phyloP scores from a whole-genome alignment of 2,888 invertebrate genomes.

The Aleiodes testaceus region DNA sequence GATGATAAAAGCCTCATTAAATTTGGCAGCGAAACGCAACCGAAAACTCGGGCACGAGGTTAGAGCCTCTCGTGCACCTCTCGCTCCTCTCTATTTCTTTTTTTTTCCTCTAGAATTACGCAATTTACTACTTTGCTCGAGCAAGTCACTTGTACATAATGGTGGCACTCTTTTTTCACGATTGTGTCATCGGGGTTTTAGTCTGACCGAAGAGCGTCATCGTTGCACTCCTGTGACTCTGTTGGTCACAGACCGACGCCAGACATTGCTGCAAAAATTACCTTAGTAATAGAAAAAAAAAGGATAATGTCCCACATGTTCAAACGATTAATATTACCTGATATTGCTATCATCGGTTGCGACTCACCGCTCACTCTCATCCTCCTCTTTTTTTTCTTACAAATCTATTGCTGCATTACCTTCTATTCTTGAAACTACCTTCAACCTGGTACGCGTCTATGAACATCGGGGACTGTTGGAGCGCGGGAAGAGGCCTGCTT shows the following conservation, averaged over 20 bases:
- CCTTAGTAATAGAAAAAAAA: not conserved
- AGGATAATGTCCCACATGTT: slow-evolving; percentile 3
- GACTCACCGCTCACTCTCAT: not conserved
- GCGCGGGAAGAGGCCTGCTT: slow-evolving; percentile 65
- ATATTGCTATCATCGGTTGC: slow-evolving; percentile 3
- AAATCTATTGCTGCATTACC: not conserved
- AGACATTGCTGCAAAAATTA: slow-evolving; percentile 48
- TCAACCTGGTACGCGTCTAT: slow-evolving; percentile 52
- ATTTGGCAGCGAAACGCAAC: slow-evolving; percentile 45
- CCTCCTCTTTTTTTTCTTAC: not conserved
- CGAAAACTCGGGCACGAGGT: slow-evolving; percentile 44
- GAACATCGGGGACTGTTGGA: slow-evolving; percentile 64
- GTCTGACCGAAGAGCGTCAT: slow-evolving; percentile 47
- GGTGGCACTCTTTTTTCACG: slow-evolving; percentile 64
- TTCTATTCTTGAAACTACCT: not conserved
- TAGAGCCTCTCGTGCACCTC: slow-evolving; percentile 44
- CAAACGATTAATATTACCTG: not conserved
- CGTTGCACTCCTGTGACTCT: slow-evolving; percentile 47
- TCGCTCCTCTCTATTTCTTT: slow-evolving; percentile 42
- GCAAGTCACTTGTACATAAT: slow-evolving; percentile 53
- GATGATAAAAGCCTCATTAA: slow-evolving; percentile 32
- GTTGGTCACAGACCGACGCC: slow-evolving; percentile 54
- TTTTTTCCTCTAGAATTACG: slow-evolving; percentile 43
- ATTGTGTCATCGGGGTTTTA: slow-evolving; percentile 64
- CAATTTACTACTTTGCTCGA: slow-evolving; percentile 42